These are phyloP conservation scores for Acridotheres tristis DNA, from an alignment of 2,797 vertebrate genomes.

Conservation along the genomic window DNA sequence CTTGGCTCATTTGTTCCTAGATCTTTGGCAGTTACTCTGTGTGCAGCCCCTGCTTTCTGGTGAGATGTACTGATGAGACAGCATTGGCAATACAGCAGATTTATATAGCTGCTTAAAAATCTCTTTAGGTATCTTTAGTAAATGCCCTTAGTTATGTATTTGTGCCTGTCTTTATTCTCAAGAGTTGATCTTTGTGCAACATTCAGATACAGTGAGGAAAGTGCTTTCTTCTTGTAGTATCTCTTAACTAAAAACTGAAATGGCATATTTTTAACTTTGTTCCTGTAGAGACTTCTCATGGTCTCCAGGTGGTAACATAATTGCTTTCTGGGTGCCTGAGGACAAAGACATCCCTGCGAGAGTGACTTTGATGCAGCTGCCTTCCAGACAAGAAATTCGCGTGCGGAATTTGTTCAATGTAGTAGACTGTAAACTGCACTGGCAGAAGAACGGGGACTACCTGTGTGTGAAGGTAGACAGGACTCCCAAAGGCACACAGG, in stretches of 20 bases:
- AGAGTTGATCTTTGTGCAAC: not conserved
- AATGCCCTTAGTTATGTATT: not conserved
- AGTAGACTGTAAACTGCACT: constrained; percentile 97
- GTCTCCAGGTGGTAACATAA: constrained; percentile 98
- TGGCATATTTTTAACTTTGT: not conserved
- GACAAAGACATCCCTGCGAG: constrained; percentile 98
- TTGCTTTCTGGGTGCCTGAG: constrained; percentile 98
- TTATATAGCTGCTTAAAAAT: not conserved
- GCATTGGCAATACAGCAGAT: accelerated
- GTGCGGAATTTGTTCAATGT: constrained; percentile 98
- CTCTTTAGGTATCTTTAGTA: not conserved
- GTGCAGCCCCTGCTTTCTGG: not conserved
- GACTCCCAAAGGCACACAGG: constrained; percentile 96
- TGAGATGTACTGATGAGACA: not conserved
- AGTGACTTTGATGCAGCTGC: constrained; percentile 97
- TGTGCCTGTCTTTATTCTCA: not conserved
- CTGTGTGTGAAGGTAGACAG: constrained; percentile 97
- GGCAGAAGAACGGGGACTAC: constrained; percentile 98
- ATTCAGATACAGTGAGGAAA: not conserved
- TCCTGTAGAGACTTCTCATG: constrained; percentile 93
- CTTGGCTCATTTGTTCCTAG: not conserved
- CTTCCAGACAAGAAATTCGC: constrained; percentile 93
- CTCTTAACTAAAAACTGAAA: not conserved
- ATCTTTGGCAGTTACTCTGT: not conserved
- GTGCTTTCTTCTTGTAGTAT: not conserved